Percentiles rank a stretch among this genome's conserved stretches.
Evolutionary conservation across 1,140 invertebrate genomes (phyloP).

Genomic region (Drosophila mauritiana): DNA sequence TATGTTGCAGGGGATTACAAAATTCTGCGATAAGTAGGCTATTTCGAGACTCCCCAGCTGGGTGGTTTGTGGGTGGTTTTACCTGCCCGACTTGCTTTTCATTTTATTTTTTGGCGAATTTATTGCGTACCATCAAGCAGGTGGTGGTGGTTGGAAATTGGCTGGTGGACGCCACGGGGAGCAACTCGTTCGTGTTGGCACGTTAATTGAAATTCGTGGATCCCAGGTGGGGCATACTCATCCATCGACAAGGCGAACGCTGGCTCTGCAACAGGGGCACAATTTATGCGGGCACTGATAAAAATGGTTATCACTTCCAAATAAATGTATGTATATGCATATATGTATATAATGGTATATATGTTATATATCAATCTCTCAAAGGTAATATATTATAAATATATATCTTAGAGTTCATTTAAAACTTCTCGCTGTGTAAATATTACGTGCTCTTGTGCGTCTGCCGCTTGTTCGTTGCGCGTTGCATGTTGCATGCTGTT

Average conservation of each 20-base stretch:
- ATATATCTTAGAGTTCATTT: no score
- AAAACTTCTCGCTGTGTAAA: not conserved
- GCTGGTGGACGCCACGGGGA: conserved; percentile 22
- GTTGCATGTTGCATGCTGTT: conserved; percentile 51
- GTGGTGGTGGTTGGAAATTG: conserved; percentile 11
- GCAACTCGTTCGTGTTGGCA: conserved; percentile 66
- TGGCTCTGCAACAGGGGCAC: conserved; percentile 11
- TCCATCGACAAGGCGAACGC: conserved; percentile 39
- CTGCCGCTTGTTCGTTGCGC: conserved; percentile 12
- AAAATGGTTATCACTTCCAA: not conserved
- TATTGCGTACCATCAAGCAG: conserved; percentile 69
- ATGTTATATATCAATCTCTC: no score
- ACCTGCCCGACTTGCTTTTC: not conserved
- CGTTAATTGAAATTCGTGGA: conserved; percentile 81
- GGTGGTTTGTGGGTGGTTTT: not conserved
- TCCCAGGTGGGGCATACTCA: conserved; percentile 66
- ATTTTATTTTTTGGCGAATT: conserved; percentile 40
- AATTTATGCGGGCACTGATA: conserved; percentile 41
- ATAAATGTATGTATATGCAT: no score
- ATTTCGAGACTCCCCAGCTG: conserved; percentile 15
- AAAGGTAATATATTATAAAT: no score
- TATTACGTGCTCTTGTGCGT: conserved; percentile 20
- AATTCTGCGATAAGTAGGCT: conserved; percentile 26
- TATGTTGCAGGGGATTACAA: conserved; percentile 18
- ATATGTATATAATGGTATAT: no score